These are phyloP conservation scores for Craterocephalus amniculus DNA, from an alignment of 2,797 vertebrate species.

Conservation along the genomic window DNA sequence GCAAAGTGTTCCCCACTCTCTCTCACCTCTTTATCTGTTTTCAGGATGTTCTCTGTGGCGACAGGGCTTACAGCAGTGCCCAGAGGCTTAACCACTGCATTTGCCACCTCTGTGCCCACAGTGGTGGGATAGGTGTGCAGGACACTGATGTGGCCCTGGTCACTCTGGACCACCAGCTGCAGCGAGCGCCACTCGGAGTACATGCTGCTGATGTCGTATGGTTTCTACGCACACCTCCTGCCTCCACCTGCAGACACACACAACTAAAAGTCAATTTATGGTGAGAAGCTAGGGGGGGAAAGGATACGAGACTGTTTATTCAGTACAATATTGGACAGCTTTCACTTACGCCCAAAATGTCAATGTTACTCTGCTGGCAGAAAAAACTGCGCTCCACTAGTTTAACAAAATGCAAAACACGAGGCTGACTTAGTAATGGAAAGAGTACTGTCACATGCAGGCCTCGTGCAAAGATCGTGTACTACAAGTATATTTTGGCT, in stretches of 20 bases:
- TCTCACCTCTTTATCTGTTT: constrained; percentile 96
- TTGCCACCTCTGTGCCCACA: constrained; percentile 94
- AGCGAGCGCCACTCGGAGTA: constrained; percentile 98
- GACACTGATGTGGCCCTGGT: constrained; percentile 94
- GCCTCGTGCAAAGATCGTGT: not conserved
- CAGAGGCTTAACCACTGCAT: constrained; percentile 92
- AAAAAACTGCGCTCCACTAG: not conserved
- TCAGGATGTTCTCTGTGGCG: constrained; percentile 90
- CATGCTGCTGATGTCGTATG: constrained; percentile 83
- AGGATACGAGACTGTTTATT: not conserved
- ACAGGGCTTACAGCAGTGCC: constrained; percentile 89
- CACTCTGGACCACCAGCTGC: constrained; percentile 94
- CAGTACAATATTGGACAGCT: not conserved
- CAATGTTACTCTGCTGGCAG: not conserved
- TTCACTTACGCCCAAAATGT: not conserved
- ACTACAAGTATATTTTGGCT: not conserved
- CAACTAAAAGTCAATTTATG: not conserved
- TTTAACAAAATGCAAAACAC: not conserved
- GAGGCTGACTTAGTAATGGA: too few relatives aligned
- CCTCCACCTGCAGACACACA: constrained; percentile 74
- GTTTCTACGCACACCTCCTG: constrained; percentile 72
- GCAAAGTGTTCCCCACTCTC: not conserved
- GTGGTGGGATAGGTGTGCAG: constrained; percentile 92
- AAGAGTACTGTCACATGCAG: not conserved
- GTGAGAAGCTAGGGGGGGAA: not conserved